Evolutionary conservation across 2,797 vertebrate genomes (phyloP), one percentile per base, ranked within the genome.

Genomic region (Chromobotia macracanthus): DNA sequence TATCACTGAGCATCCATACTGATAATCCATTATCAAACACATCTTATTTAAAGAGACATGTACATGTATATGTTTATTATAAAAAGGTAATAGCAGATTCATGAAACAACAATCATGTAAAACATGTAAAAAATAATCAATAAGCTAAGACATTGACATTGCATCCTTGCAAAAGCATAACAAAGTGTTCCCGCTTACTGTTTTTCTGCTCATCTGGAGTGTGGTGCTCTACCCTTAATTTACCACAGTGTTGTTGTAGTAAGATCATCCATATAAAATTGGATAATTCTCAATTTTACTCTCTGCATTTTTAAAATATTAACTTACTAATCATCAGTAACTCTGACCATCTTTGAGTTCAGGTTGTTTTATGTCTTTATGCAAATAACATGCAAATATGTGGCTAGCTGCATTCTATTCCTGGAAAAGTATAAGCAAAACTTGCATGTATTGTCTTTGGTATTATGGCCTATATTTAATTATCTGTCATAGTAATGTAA

Each of bases 21-120:
- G 19, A 41, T 66, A 18, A 67, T 31, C 21, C 64, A 75, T 13
- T n/a, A 75, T 73, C 41, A 28, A 63, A 63, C 31, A 25, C 18
- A 9, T 56, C 55, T 21, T 6, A 2, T 56, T 61, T 61, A 61
- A 61, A 28, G 1, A 10, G 3, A 56, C 10, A 6, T 38, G 5
- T 7, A 7, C 6, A 7, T 5, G 35, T 38, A 7, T 7, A 38
- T 38, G 35, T 38, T 11, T 21, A 9, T 21, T 11, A 21, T 56
- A 10, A 56, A 56, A 56, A 23, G 19, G 8, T 11, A 19, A 73
- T 41, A 46, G 31, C 25, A 35, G 9, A n/a, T 61, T 25, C 13
- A 28, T 28, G 15, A 63, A 31, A 53, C 23, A 25, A n/a, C n/a
- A n/a, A n/a, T n/a, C n/a, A n/a, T n/a, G n/a, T n/a, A n/a, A n/a